A percentile compares a stretch with the other conserved stretches of the same genome.
phyloP scores from a whole-genome alignment of 2,797 vertebrate species.

The Lithobates pipiens region DNA sequence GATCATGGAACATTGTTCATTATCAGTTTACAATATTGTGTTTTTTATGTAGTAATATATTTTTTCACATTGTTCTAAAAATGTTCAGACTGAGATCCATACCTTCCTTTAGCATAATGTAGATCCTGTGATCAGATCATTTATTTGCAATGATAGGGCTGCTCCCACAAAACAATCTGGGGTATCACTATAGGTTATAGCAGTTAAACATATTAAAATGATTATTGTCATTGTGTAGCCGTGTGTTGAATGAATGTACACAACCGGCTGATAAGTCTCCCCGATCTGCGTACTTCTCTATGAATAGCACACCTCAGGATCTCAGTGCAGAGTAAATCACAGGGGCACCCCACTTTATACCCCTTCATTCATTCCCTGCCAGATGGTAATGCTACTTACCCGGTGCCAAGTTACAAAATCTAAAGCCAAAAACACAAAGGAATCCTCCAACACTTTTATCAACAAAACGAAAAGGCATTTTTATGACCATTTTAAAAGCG shows the following conservation, averaged over 20 bases:
- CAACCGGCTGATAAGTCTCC: conserved; percentile 11
- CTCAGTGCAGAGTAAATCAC: too few species aligned
- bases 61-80: too few species aligned
- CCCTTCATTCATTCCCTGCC: background rate
- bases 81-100: too few species aligned
- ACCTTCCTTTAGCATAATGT: background rate
- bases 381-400: background rate
- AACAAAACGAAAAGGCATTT: conserved; percentile 24
- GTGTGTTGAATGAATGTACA: conserved; percentile 38
- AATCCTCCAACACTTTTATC: conserved; percentile 26
- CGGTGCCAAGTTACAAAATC: background rate
- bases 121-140: too few species aligned
- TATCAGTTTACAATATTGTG: too few species aligned
- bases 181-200: background rate
- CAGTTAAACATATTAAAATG: conserved; percentile 56
- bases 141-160: too few species aligned
- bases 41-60: too few species aligned
- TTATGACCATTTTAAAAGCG: conserved; percentile 31
- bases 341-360: background rate
- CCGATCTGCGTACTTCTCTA: background rate
- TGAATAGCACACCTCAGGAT: background rate
- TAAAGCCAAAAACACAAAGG: too few species aligned
- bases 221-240: conserved; percentile 35
- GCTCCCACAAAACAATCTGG: background rate
- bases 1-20: too few species aligned